These are phyloP conservation scores for Portevinia maculata DNA, from an alignment of 2,888 invertebrate species.

Conservation along the genomic window DNA sequence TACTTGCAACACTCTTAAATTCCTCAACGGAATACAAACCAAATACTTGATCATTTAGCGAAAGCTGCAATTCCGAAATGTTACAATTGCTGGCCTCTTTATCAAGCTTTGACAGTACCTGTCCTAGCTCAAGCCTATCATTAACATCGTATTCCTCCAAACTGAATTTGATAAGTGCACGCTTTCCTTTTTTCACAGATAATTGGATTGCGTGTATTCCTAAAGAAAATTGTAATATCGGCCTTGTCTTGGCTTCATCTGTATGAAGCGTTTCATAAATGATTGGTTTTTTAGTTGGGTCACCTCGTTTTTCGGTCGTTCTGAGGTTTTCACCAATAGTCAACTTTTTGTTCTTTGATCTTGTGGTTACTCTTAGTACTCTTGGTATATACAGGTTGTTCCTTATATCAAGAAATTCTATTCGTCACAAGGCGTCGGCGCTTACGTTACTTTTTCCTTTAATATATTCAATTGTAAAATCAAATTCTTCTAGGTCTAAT, in stretches of 20 bases:
- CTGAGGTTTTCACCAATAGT: neutral
- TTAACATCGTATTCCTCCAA: slow-evolving; percentile 10
- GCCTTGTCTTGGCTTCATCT: neutral
- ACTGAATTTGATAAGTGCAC: neutral
- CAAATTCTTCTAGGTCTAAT: slow-evolving; percentile 74
- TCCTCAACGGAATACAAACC: neutral
- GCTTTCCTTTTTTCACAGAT: neutral
- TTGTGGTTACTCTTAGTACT: neutral
- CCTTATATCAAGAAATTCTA: slow-evolving; percentile 30
- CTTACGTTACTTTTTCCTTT: slow-evolving; percentile 64
- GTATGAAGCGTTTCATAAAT: neutral
- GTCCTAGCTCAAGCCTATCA: neutral
- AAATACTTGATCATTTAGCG: neutral
- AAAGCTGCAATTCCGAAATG: neutral
- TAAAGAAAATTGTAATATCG: neutral
- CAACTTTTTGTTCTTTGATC: neutral
- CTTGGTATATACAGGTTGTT: slow-evolving; percentile 1
- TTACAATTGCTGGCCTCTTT: neutral
- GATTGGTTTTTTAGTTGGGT: neutral
- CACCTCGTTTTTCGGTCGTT: neutral
- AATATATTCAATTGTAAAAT: slow-evolving; percentile 73
- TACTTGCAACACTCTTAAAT: neutral
- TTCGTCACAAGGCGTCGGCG: slow-evolving; percentile 62
- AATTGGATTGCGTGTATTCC: neutral
- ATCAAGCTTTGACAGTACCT: neutral